A percentile compares a stretch with the other conserved stretches of the same genome.
These are phyloP conservation scores for Nomia melanderi DNA, from an alignment of 1,140 invertebrate genomes.

Conservation along the genomic window DNA sequence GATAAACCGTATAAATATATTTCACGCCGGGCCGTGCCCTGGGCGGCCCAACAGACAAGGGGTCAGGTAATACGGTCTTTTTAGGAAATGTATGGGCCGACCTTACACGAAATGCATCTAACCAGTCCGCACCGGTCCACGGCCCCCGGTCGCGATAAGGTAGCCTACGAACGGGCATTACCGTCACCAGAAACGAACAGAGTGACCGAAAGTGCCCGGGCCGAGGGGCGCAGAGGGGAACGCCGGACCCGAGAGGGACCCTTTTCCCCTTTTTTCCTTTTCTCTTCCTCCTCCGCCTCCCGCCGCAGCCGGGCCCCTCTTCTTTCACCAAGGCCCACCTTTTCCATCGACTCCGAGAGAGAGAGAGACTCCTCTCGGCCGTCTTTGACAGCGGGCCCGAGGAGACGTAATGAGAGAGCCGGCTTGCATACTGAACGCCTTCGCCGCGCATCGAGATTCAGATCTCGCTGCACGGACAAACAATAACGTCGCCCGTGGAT, in stretches of 20 bases:
- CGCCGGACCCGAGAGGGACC: not conserved
- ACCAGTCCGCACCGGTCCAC: slow-evolving; percentile 39
- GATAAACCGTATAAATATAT: slow-evolving; percentile 23
- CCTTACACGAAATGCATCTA: slow-evolving; percentile 61
- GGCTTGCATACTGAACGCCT: slow-evolving; percentile 51
- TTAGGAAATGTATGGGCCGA: slow-evolving; percentile 61
- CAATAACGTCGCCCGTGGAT: slow-evolving; percentile 43
- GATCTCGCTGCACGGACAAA: slow-evolving; percentile 53
- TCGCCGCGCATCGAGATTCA: slow-evolving; percentile 32
- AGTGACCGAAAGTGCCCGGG: slow-evolving; percentile 28
- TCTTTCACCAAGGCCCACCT: not conserved
- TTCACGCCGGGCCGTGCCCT: not conserved
- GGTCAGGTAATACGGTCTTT: slow-evolving; percentile 66
- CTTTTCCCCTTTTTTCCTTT: slow-evolving; percentile 12
- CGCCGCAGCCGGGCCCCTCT: not conserved
- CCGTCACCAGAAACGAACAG: slow-evolving; percentile 61
- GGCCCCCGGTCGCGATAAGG: slow-evolving; percentile 55
- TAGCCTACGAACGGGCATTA: slow-evolving; percentile 58
- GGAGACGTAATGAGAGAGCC: slow-evolving; percentile 54
- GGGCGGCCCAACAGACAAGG: slow-evolving; percentile 44
- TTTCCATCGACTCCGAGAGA: slow-evolving; percentile 5
- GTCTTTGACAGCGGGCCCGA: slow-evolving; percentile 49
- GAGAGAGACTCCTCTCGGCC: not conserved
- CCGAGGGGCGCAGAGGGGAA: not conserved
- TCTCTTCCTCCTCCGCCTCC: not conserved